Evolutionary conservation across 2,797 vertebrate genomes (phyloP), one percentile per base, ranked within the genome.

Genomic region (Malurus splendens): DNA sequence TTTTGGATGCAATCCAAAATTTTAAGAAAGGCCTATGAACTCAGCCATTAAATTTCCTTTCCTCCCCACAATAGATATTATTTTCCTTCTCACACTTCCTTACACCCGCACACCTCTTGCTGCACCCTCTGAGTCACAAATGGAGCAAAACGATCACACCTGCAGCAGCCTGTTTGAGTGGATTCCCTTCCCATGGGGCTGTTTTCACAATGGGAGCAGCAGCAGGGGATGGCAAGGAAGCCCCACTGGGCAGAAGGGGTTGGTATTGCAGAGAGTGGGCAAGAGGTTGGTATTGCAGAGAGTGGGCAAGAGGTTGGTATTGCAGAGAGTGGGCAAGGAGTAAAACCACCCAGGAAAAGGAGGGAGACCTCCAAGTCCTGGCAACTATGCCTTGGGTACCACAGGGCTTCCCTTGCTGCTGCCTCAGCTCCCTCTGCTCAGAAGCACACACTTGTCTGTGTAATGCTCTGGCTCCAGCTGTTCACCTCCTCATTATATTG

Each of bases 241-340:
- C 32, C 32, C 32, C 32, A 7, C 25, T 42, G 12, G 19, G 24
- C n/a, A 81, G 15, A 65, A 52, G 3, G 6, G 4, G 2, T 14
- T 57, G 28, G 24, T 18, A 56, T 9, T 44, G 19, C 2, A 0
- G 4, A n/a, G 39, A 74, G 14, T 0, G 0, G 18, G 28, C 12
- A 59, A 50, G 7, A 30, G 4, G 2, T 14, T 54, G 28, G 24
- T 18, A 56, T 9, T 44, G 19, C 2, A 0, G 4, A 30, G 39
- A 74, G 14, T 0, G 0, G 18, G 28, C 12, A 59, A 50, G 7
- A 30, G 4, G 1, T 14, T 54, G 28, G 24, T 18, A 56, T 9
- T 44, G 19, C 2, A 0, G 4, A 30, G 39, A 74, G 14, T 0
- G 0, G 16, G 27, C 12, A 59, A 51, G 7, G 32, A 47, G 50